These are phyloP conservation scores for Cryptophagus acutangulus DNA, from an alignment of 2,888 invertebrate genomes.

Conservation along the genomic window DNA sequence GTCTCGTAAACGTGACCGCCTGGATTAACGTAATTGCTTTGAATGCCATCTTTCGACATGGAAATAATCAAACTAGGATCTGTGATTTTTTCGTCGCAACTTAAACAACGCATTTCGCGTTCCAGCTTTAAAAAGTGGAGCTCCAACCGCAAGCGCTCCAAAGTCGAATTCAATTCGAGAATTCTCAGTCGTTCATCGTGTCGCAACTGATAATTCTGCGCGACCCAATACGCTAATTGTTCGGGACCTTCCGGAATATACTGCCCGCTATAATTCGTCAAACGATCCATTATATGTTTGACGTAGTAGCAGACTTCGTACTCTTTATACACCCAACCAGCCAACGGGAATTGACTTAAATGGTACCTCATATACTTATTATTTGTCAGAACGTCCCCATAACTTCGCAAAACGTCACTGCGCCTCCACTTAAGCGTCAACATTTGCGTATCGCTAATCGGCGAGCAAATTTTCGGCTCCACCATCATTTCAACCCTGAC, in stretches of 20 bases:
- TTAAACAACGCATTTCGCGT: slow-evolving; percentile 53
- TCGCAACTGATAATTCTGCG: slow-evolving; percentile 67
- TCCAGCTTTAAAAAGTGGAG: slow-evolving; percentile 50
- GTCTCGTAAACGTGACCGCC: slow-evolving; percentile 76
- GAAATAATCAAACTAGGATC: slow-evolving; percentile 68
- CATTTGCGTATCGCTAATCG: slow-evolving; percentile 50
- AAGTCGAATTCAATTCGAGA: slow-evolving; percentile 62
- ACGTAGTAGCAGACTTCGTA: slow-evolving; percentile 42
- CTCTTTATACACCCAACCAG: slow-evolving; percentile 43
- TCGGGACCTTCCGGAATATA: slow-evolving; percentile 63
- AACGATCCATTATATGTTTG: slow-evolving; percentile 34
- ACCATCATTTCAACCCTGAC: slow-evolving; percentile 64
- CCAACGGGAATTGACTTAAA: slow-evolving; percentile 39
- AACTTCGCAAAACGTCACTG: slow-evolving; percentile 34
- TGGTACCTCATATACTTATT: slow-evolving; percentile 40
- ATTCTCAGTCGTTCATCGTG: slow-evolving; percentile 60
- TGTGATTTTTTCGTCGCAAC: slow-evolving; percentile 56
- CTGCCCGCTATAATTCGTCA: slow-evolving; percentile 40
- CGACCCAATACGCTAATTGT: slow-evolving; percentile 75
- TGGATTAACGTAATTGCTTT: slow-evolving; percentile 76
- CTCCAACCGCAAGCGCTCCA: slow-evolving; percentile 61
- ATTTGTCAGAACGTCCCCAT: slow-evolving; percentile 33
- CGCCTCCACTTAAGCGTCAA: slow-evolving; percentile 48
- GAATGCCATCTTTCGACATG: slow-evolving; percentile 76
- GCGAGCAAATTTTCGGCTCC: slow-evolving; percentile 59